Base-by-base conservation (phyloP, 2,888 invertebrate genomes). In the Cyclophora albipunctata region DNA sequence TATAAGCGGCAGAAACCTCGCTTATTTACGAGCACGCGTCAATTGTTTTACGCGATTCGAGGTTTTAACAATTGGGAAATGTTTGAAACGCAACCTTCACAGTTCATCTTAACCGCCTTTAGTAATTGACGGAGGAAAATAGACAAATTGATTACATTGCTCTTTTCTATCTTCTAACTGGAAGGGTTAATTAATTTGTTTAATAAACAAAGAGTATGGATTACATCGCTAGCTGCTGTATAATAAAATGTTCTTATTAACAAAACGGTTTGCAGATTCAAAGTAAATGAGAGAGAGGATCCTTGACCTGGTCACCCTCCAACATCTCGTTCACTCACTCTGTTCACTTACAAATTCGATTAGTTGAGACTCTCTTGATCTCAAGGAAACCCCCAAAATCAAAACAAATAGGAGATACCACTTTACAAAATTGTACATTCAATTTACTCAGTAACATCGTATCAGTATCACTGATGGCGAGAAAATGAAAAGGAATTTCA, bases 281-380 rank as follows among this genome's bases (percentile, higher is more conserved):
- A 34, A 41, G 34, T 51, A n/a, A 42, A 49, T 45, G 6, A 45
- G 37, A 45, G 46, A 34, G 37, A 48, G 45, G n/a, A 45, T 34
- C 54, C 46, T 51, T 45, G 48, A 47, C 47, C 49, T 44, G 37
- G 3, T 34, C 37, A 7, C 7, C 7, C 37, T 45, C 34, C 34
- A 43, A 44, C 45, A 35, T 53, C 57, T 47, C 52, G 53, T 57
- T 58, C 53, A 52, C 51, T 54, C 45, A 44, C 51, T 52, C 55
- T 51, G 59, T 52, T 47, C 54, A 54, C 57, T 59, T 58, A 49
- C 54, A 57, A 62, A 64, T 64, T 63, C 58, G 57, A 63, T 66
- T 61, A 64, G 47, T 47, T 54, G 46, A 58, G 51, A 59, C 58
- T 63, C 51, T 47, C 48, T 52, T 48, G 54, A 53, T 57, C 52